phyloP scores from a whole-genome alignment of 53 echinoderm and acorn worm genomes.

The Henricia sp. region DNA sequence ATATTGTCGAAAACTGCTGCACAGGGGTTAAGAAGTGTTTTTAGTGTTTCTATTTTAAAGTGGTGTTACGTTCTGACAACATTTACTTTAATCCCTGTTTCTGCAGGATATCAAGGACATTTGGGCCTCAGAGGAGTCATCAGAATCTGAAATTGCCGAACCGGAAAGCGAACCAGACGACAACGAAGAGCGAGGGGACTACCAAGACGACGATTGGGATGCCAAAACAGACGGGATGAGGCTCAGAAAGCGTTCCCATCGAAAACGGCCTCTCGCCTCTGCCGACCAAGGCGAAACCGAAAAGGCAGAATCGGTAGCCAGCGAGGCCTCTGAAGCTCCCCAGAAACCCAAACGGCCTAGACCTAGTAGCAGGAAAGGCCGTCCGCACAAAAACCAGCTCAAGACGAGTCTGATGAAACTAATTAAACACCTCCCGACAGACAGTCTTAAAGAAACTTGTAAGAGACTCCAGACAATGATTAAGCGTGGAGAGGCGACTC shows the following conservation, averaged over 20 bases:
- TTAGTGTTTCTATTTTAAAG: too few species aligned
- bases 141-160: slow-evolving; percentile 32
- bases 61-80: too few species aligned
- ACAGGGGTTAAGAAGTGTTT: too few species aligned
- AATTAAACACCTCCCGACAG: slow-evolving; percentile 10
- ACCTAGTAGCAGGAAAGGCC: slow-evolving; percentile 1
- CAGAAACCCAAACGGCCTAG: slow-evolving; percentile 18
- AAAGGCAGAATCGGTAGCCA: neutral
- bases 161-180: slow-evolving; percentile 29
- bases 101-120: slow-evolving; percentile 63
- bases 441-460: slow-evolving; percentile 19
- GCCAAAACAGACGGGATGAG: neutral
- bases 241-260: slow-evolving; percentile 20
- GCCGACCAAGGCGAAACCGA: neutral
- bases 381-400: slow-evolving; percentile 51
- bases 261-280: too few species aligned
- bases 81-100: neutral
- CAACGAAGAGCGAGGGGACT: neutral
- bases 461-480: slow-evolving; percentile 41
- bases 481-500: slow-evolving; percentile 24
- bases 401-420: slow-evolving; percentile 47
- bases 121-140: slow-evolving; percentile 63
- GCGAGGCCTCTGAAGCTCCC: neutral
- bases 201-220: slow-evolving; percentile 38
- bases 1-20: too few species aligned